A percentile compares a stretch with the other conserved stretches of the same genome.
Evolutionary conservation across 2,797 vertebrate species (phyloP).

Genomic region (Microctenopoma lineatum): DNA sequence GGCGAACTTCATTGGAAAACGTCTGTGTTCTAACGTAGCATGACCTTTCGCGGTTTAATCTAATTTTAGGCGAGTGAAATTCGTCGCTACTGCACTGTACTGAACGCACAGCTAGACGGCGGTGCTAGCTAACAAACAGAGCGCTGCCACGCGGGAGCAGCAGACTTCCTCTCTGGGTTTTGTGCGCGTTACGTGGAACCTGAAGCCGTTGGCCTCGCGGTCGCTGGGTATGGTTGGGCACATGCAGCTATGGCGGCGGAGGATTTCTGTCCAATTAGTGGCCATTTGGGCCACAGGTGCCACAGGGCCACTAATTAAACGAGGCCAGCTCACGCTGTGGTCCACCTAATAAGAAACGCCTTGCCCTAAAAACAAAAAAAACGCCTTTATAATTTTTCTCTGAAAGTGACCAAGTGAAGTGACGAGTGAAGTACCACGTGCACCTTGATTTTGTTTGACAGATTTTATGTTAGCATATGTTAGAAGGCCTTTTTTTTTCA

Average conservation of each 20-base stretch:
- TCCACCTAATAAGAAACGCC: background rate
- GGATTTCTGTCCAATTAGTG: too few species aligned
- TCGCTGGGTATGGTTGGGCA: too few species aligned
- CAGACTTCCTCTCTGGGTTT: too few species aligned
- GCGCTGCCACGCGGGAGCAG: background rate
- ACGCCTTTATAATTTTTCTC: background rate
- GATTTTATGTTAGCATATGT: too few species aligned
- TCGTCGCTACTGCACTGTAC: accelerated
- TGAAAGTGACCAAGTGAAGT: too few species aligned
- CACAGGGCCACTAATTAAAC: slow-evolving; percentile 33
- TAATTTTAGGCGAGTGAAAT: accelerated
- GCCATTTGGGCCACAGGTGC: slow-evolving; percentile 37
- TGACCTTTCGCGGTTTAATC: accelerated
- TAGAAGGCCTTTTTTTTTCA: too few species aligned
- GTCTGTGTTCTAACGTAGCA: background rate
- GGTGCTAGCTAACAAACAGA: background rate
- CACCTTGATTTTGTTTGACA: too few species aligned
- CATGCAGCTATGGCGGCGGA: accelerated
- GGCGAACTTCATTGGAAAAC: slow-evolving; percentile 6
- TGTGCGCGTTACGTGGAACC: too few species aligned
- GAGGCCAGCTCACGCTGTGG: background rate
- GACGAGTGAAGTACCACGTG: too few species aligned
- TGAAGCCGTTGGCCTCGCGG: accelerated
- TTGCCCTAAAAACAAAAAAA: background rate
- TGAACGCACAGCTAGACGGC: background rate